Percentiles rank a stretch among this genome's conserved stretches.
phyloP scores from a whole-genome alignment of 2,113 vertebrate species.

The Gobio gobio region DNA sequence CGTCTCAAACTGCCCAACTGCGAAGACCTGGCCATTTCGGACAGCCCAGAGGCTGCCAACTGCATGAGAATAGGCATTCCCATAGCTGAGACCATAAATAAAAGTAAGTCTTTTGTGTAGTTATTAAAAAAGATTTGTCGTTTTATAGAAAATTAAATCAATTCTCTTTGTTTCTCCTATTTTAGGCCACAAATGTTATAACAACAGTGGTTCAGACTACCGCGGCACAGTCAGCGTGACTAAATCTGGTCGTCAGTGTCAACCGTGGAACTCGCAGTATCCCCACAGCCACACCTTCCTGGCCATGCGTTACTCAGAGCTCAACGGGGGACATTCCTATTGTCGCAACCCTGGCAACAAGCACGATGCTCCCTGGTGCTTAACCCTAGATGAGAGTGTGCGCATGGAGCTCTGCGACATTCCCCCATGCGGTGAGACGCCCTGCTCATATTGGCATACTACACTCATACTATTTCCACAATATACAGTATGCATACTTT shows the following conservation, averaged over 20 bases:
- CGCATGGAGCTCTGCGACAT: slow-evolving; percentile 94
- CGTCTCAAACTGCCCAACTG: slow-evolving; percentile 96
- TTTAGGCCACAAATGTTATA: slow-evolving; percentile 96
- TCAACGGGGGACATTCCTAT: slow-evolving; percentile 97
- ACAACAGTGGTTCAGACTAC: slow-evolving; percentile 90
- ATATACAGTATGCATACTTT: neutral
- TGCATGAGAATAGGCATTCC: slow-evolving; percentile 97
- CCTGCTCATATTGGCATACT: neutral
- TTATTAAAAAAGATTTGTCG: neutral
- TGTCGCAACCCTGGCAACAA: slow-evolving; percentile 96
- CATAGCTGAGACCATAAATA: slow-evolving; percentile 95
- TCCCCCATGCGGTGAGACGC: slow-evolving; percentile 85
- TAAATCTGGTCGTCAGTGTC: slow-evolving; percentile 93
- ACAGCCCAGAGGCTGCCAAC: slow-evolving; percentile 88
- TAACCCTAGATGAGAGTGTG: slow-evolving; percentile 94
- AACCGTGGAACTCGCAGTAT: slow-evolving; percentile 98
- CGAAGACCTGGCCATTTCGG: slow-evolving; percentile 89
- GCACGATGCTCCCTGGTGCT: slow-evolving; percentile 96
- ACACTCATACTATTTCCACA: neutral
- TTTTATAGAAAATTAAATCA: neutral
- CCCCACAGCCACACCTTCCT: slow-evolving; percentile 94
- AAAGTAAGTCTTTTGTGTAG: slow-evolving; percentile 79
- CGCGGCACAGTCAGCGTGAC: slow-evolving; percentile 92
- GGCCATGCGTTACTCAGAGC: slow-evolving; percentile 86
- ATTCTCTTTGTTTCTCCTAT: neutral